These are phyloP conservation scores for Hemiprocne comata DNA, from an alignment of 2,113 vertebrate genomes.

Conservation along the genomic window DNA sequence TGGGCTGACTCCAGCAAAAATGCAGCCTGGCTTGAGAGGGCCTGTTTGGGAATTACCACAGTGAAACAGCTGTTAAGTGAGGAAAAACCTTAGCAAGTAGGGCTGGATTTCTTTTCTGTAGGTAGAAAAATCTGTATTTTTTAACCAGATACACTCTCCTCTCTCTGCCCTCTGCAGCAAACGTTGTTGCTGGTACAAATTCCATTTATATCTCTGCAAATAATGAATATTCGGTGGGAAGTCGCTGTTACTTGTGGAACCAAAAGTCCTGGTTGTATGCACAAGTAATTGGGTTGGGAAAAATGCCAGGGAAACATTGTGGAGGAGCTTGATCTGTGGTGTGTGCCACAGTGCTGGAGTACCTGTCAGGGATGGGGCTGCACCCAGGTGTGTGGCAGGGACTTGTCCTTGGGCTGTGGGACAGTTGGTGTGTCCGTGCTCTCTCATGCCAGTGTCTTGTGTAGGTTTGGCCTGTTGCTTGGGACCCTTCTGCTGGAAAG, in stretches of 20 bases:
- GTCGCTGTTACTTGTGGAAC: background rate
- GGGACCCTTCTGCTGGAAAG: background rate
- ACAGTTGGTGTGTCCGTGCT: background rate
- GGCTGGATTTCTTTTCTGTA: background rate
- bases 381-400: accelerated
- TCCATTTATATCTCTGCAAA: background rate
- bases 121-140: background rate
- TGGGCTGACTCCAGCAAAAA: background rate
- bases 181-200: background rate
- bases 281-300: accelerated
- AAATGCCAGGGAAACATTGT: accelerated
- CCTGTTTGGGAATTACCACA: background rate
- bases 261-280: background rate
- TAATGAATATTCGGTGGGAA: background rate
- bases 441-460: background rate
- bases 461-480: background rate
- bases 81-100: background rate
- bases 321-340: background rate
- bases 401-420: background rate
- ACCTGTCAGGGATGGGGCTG: accelerated
- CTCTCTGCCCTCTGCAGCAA: background rate
- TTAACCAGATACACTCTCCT: background rate
- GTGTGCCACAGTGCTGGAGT: background rate
- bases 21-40: background rate
- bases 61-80: background rate